Percentiles rank a stretch among this genome's conserved stretches.
Evolutionary conservation across 1,140 invertebrate genomes (phyloP).

Genomic region (Polyergus mexicanus): DNA sequence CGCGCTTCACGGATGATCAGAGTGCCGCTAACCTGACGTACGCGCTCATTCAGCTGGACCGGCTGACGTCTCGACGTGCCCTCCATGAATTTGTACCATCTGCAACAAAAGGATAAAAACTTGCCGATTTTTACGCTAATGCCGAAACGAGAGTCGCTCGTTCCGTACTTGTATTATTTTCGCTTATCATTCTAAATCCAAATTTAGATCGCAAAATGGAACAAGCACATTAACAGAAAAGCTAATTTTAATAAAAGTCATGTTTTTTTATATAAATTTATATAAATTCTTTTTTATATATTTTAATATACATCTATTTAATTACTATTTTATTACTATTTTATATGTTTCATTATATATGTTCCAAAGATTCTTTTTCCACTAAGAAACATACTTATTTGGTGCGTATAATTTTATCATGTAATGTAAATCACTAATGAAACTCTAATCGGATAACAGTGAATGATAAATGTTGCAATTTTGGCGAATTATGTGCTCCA

Average conservation of each 20-base stretch:
- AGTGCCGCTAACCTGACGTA: slow-evolving; percentile 97
- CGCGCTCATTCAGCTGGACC: slow-evolving; percentile 94
- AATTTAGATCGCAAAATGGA: slow-evolving; percentile 53
- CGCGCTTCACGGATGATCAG: slow-evolving; percentile 96
- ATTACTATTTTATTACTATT: too few species aligned
- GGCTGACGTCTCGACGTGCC: slow-evolving; percentile 94
- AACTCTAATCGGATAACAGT: not conserved
- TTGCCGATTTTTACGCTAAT: slow-evolving; percentile 51
- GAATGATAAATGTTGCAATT: slow-evolving; percentile 7
- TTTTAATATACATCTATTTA: too few species aligned
- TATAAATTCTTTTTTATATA: not conserved
- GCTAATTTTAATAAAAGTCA: not conserved
- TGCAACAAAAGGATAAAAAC: slow-evolving; percentile 87
- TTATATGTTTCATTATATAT: too few species aligned
- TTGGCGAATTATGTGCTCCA: slow-evolving; percentile 32
- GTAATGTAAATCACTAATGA: not conserved
- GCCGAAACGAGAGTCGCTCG: slow-evolving; percentile 38
- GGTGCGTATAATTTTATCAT: not conserved
- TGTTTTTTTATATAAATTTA: not conserved
- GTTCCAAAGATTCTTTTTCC: not conserved
- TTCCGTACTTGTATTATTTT: slow-evolving; percentile 10
- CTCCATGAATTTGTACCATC: slow-evolving; percentile 97
- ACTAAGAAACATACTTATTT: not conserved
- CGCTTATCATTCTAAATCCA: not conserved
- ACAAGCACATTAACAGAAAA: slow-evolving; percentile 2